Evolutionary conservation across 2,888 invertebrate species (phyloP).

Genomic region (Heteromurus nitidus): DNA sequence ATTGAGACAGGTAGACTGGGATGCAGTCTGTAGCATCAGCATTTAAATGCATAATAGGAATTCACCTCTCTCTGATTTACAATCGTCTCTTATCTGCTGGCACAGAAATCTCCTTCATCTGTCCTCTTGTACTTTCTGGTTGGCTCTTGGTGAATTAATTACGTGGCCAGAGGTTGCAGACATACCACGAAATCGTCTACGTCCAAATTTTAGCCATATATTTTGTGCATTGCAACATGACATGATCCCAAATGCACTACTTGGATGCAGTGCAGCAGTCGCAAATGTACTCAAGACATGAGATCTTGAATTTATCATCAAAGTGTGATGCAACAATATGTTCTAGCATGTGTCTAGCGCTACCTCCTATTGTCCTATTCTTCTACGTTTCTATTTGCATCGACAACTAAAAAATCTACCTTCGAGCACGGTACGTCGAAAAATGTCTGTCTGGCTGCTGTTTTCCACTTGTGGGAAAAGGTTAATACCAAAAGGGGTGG

Average conservation of each 20-base stretch:
- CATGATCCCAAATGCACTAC: background rate
- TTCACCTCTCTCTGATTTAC: slow-evolving; percentile 17
- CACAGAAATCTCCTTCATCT: slow-evolving; percentile 59
- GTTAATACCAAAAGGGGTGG: too few species aligned
- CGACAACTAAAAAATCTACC: too few species aligned
- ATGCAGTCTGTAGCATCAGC: too few species aligned
- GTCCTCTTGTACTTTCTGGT: slow-evolving; percentile 52
- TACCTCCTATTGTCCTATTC: background rate
- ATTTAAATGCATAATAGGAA: background rate
- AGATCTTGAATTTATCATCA: background rate
- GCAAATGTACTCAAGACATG: background rate
- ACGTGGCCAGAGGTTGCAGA: slow-evolving; percentile 54
- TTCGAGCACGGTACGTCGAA: too few species aligned
- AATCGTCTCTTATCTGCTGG: slow-evolving; percentile 24
- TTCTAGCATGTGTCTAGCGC: background rate
- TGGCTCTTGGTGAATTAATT: slow-evolving; percentile 61
- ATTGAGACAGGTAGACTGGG: too few species aligned
- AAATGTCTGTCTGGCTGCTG: too few species aligned
- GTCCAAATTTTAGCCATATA: background rate
- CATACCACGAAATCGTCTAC: slow-evolving; percentile 10
- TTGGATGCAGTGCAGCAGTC: background rate
- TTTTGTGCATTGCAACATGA: background rate
- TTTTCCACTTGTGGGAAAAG: too few species aligned
- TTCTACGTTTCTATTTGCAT: background rate
- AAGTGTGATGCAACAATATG: background rate